These are phyloP conservation scores for Spheniscus mendiculus DNA, from an alignment of 2,113 vertebrate species.

Conservation along the genomic window DNA sequence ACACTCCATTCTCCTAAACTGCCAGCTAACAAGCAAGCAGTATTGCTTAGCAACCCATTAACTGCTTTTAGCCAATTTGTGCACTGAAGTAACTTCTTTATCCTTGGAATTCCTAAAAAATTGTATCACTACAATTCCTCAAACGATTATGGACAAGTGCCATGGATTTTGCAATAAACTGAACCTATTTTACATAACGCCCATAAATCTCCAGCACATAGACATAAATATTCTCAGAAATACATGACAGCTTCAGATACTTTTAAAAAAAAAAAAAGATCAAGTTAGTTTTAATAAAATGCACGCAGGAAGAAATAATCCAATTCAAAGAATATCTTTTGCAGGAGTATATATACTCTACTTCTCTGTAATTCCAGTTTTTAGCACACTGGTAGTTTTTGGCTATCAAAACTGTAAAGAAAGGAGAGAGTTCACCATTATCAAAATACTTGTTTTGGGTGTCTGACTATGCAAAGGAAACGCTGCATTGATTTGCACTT, in stretches of 20 bases:
- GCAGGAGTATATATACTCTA: background rate
- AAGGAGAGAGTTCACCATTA: background rate
- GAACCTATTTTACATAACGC: background rate
- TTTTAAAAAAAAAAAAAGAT: background rate
- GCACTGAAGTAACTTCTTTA: background rate
- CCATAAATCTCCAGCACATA: background rate
- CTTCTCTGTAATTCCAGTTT: background rate
- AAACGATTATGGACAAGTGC: background rate
- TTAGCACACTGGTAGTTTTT: background rate
- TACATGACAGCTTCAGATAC: background rate
- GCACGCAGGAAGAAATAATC: background rate
- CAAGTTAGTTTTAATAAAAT: background rate
- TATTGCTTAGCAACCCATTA: slow-evolving; percentile 17
- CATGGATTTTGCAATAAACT: background rate
- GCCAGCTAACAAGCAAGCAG: background rate
- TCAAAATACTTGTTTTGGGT: background rate
- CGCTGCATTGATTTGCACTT: background rate
- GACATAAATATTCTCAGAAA: background rate
- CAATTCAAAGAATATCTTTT: background rate
- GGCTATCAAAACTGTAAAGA: background rate
- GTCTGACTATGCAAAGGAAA: background rate
- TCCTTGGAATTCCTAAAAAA: background rate
- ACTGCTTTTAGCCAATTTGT: background rate
- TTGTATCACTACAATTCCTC: background rate
- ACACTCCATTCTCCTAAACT: background rate